Conservation (phyloP, 2,797 vertebrate species). For the Falco columbarius region DNA sequence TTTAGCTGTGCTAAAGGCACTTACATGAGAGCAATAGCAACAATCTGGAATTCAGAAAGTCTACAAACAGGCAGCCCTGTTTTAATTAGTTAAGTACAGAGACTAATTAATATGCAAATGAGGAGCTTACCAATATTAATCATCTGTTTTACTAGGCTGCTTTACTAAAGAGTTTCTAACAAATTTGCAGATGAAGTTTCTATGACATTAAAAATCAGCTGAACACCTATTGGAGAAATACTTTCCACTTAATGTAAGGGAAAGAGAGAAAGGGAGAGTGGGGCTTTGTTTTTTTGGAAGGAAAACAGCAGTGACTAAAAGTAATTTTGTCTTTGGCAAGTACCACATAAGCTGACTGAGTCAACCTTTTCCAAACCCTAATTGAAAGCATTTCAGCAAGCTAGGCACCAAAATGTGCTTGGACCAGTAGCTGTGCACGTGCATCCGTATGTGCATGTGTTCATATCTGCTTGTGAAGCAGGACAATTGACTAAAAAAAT, state of each 20-base stretch:
- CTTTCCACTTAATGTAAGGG: slow-evolving; percentile 22
- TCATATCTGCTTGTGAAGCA: background rate
- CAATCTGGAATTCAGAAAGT: slow-evolving; percentile 70
- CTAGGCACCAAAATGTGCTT: slow-evolving; percentile 57
- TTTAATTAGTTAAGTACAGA: slow-evolving; percentile 81
- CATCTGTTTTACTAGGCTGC: slow-evolving; percentile 79
- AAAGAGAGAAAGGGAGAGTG: background rate
- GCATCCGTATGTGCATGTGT: background rate
- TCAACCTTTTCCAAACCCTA: slow-evolving; percentile 69
- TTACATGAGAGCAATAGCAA: slow-evolving; percentile 54
- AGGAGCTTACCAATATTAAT: slow-evolving; percentile 80
- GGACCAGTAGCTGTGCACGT: background rate
- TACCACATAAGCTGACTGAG: slow-evolving; percentile 13
- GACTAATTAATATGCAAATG: slow-evolving; percentile 84
- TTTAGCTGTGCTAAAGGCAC: slow-evolving; percentile 23
- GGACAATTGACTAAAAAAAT: background rate
- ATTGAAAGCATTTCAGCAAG: slow-evolving; percentile 72
- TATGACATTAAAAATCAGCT: slow-evolving; percentile 75
- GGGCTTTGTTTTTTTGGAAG: slow-evolving; percentile 58
- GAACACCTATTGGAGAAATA: slow-evolving; percentile 66
- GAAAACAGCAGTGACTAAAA: slow-evolving; percentile 65
- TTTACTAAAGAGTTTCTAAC: slow-evolving; percentile 76
- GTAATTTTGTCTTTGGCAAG: slow-evolving; percentile 76
- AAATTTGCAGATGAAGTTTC: slow-evolving; percentile 78
- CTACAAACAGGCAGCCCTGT: slow-evolving; percentile 62